Evolutionary conservation across 2,113 vertebrate genomes (phyloP).

Genomic region (Tinamus guttatus): DNA sequence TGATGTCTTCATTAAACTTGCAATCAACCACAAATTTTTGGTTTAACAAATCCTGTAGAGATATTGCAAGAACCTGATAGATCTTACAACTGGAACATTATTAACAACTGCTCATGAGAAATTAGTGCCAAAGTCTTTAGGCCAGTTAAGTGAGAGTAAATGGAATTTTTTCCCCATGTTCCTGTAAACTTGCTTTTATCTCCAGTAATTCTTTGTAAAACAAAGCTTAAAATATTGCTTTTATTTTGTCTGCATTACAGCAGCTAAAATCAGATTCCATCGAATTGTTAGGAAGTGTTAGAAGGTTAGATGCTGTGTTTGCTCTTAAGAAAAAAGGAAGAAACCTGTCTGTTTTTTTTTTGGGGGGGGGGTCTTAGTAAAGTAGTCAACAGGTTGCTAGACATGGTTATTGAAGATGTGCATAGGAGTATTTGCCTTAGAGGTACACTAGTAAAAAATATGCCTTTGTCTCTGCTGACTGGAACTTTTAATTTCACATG

Average conservation of each 20-base stretch:
- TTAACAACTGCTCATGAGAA: background rate
- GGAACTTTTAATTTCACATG: background rate
- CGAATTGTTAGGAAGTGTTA: background rate
- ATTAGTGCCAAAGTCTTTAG: background rate
- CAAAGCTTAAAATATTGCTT: background rate
- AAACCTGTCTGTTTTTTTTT: background rate
- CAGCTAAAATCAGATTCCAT: background rate
- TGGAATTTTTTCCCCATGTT: background rate
- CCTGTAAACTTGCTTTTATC: background rate
- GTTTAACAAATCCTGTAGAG: background rate
- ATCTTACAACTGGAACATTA: background rate
- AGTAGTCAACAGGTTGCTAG: background rate
- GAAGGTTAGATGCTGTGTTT: background rate
- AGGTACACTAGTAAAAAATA: background rate
- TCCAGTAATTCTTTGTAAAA: background rate
- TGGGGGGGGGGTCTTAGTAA: too few relatives aligned
- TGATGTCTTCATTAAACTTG: background rate
- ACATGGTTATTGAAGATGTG: background rate
- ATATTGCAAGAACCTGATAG: background rate
- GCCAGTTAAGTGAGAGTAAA: background rate
- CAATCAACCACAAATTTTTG: background rate
- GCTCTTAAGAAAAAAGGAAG: background rate
- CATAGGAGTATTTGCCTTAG: background rate
- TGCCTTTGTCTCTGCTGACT: background rate
- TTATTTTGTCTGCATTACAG: background rate